Evolutionary conservation across 2,888 invertebrate species (phyloP).

Genomic region (Thera britannica): DNA sequence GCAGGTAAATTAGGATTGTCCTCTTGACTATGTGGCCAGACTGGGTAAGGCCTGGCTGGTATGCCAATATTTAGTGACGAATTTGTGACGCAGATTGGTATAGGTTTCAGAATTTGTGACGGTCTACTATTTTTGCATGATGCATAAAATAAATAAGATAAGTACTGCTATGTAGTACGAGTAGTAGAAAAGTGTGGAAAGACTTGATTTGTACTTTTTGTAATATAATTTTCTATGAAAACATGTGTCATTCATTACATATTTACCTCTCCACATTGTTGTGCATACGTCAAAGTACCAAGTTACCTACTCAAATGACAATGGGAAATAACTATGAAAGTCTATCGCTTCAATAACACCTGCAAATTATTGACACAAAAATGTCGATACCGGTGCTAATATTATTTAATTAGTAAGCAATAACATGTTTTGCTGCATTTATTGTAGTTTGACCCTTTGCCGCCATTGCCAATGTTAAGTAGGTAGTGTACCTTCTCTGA

Average conservation of each 20-base stretch:
- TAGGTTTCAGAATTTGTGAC: no score
- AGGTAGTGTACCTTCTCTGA: not conserved
- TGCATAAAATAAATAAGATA: not conserved
- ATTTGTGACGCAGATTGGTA: no score
- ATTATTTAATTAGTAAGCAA: conserved; percentile 11
- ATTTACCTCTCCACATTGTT: not conserved
- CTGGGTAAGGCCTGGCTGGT: no score
- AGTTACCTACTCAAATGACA: conserved; percentile 1
- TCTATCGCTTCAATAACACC: conserved; percentile 1
- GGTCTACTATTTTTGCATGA: not conserved
- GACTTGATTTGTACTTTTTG: no score
- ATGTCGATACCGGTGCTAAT: not conserved
- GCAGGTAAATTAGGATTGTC: no score
- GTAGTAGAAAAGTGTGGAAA: no score
- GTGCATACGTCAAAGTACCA: not conserved
- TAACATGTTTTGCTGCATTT: conserved; percentile 30
- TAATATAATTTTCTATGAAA: not conserved
- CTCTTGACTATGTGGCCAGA: no score
- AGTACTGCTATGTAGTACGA: not conserved
- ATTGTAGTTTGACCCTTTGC: conserved; percentile 21
- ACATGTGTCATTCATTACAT: not conserved
- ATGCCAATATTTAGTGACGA: no score
- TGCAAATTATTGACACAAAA: conserved; percentile 2
- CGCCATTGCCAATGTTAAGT: conserved; percentile 32
- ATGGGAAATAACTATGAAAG: conserved; percentile 2